These are phyloP conservation scores for Tychaedon coryphoeus DNA, from an alignment of 2,113 vertebrate species.

Conservation along the genomic window DNA sequence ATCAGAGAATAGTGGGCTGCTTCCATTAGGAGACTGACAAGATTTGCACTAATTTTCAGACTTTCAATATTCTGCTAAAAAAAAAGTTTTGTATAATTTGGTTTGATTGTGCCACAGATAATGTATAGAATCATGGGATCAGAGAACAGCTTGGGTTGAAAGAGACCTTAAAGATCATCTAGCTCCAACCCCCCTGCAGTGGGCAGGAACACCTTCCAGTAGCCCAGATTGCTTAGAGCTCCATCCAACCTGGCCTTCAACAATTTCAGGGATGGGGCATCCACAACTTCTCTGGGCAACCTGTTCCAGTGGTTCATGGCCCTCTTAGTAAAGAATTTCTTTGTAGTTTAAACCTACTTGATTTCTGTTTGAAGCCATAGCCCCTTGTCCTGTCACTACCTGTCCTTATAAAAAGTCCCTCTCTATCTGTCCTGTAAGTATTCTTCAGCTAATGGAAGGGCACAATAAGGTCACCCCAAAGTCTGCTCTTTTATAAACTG, in stretches of 20 bases:
- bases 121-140: neutral
- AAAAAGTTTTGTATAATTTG: neutral
- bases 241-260: neutral
- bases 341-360: neutral
- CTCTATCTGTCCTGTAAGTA: neutral
- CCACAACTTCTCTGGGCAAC: neutral
- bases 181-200: fast-evolving
- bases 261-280: neutral
- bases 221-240: neutral
- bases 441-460: neutral
- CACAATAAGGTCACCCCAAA: neutral
- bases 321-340: neutral
- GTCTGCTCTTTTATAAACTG: neutral
- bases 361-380: neutral
- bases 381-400: neutral
- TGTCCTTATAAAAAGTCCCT: neutral
- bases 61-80: neutral
- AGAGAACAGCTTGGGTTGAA: neutral
- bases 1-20: neutral
- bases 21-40: neutral
- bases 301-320: neutral
- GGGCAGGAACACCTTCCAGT: neutral
- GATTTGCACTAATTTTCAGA: neutral
- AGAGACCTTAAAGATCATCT: neutral
- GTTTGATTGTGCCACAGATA: neutral